These are phyloP conservation scores for Bubo scandiacus DNA, from an alignment of 2,113 vertebrate species.

Conservation along the genomic window DNA sequence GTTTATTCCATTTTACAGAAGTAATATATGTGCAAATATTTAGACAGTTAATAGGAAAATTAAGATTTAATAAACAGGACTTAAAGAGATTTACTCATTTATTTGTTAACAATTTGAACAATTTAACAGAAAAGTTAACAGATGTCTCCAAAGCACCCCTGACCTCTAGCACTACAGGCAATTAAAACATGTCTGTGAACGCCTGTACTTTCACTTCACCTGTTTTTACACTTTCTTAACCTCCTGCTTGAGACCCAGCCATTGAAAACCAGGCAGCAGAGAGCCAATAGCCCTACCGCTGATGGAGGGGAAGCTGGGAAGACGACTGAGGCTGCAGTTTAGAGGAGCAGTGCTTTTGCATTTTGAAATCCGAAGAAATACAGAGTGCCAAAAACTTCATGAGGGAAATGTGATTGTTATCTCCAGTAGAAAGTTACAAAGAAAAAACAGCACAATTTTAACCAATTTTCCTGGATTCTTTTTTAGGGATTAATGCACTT, in stretches of 20 bases:
- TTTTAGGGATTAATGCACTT: background rate
- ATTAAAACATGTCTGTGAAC: background rate
- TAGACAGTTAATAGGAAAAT: background rate
- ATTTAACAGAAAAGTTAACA: background rate
- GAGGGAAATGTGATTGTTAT: accelerated
- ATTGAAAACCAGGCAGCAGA: background rate
- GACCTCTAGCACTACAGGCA: background rate
- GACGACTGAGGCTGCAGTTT: background rate
- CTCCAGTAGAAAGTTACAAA: background rate
- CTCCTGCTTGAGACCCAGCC: background rate
- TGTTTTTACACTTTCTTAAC: background rate
- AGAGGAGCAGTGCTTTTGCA: background rate
- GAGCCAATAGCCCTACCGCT: accelerated
- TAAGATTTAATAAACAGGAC: background rate
- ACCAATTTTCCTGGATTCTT: background rate
- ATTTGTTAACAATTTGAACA: background rate
- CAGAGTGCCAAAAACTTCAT: accelerated
- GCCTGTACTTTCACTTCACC: background rate
- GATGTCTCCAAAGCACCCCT: background rate
- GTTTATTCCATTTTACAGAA: background rate
- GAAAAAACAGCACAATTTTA: background rate
- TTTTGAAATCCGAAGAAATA: background rate
- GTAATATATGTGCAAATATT: background rate
- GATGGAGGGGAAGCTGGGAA: background rate
- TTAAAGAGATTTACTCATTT: background rate